Percentiles rank a stretch among this genome's conserved stretches.
Evolutionary conservation across 2,797 vertebrate species (phyloP).

Genomic region (Acanthornis magna): DNA sequence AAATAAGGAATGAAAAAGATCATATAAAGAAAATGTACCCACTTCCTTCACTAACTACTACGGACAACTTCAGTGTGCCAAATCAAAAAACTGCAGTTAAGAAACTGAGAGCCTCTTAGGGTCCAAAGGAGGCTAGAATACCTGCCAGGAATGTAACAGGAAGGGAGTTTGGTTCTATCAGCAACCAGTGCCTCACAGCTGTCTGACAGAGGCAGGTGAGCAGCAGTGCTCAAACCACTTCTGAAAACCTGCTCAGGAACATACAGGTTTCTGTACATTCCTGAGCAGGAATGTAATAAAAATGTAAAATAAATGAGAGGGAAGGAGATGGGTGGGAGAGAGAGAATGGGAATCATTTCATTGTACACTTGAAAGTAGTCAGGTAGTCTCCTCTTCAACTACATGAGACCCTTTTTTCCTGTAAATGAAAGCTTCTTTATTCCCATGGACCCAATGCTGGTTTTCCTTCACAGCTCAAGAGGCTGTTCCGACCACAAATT

Average conservation of each 20-base stretch:
- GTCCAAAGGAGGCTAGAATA: not conserved
- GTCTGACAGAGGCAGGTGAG: not conserved
- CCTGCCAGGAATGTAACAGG: not conserved
- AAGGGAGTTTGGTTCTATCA: not conserved
- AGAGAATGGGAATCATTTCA: not conserved
- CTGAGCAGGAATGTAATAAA: no score
- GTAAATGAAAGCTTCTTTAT: not conserved
- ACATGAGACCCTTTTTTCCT: not conserved
- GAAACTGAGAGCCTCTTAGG: not conserved
- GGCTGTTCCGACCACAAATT: slow-evolving; percentile 12
- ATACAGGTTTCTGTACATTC: not conserved
- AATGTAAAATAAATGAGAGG: not conserved
- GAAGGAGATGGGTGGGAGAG: not conserved
- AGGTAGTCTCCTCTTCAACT: not conserved
- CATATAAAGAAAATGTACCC: not conserved
- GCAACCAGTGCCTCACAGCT: not conserved
- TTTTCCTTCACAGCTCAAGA: slow-evolving; percentile 1
- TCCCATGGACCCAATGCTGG: not conserved
- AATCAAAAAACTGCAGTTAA: not conserved
- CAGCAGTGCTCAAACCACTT: not conserved
- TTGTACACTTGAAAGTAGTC: not conserved
- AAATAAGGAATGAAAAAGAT: not conserved
- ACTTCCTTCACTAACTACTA: not conserved
- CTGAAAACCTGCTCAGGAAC: not conserved
- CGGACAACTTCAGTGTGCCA: not conserved